Evolutionary conservation across 2,113 vertebrate species (phyloP), one percentile per base, ranked within the genome.

Genomic region (Helogale parvula): DNA sequence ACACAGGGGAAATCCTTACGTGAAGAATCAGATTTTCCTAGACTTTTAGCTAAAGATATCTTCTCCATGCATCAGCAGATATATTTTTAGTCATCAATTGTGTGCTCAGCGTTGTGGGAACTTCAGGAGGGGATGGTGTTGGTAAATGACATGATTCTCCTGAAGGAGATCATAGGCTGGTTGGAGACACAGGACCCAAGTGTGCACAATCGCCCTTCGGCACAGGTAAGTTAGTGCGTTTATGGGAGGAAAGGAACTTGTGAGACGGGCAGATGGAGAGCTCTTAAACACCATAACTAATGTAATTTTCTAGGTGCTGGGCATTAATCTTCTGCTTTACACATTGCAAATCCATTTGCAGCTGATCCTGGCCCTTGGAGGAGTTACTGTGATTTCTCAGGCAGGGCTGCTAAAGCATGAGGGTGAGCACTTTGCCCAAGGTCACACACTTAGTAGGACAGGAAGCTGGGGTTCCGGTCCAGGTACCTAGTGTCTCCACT

Each of bases 51-150:
- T 47, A 91, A 76, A 19, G 5, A 9, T 63, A 25, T 80, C 76
- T 88, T 97, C 63, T 45, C 41, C 89, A 0, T 76, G 45, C 47
- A 47, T 93, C 81, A 69, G 68, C 93, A 92, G 4, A 69, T 91
- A 15, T 94, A 79, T 98, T 91, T 95, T 95, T 72, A 90, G 91
- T 93, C 65, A n/a, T 17, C 25, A 63, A 27, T 15, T 87, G 47
- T 94, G 47, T 60, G 38, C 45, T 90, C 10, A 21, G 65, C 60
- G 9, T 47, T 33, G 60, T 33, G 13, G n/a, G 31, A n/a, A 45
- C 66, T 84, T 88, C 6, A 2, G 19, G 41, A 47, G 4, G 80
- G 50, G 33, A 66, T 23, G 19, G 66, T 38, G 1, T 33, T 71
- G 15, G 47, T 90, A 15, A 81, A 21, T 66, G 15, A 57, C n/a